Base-by-base conservation (phyloP, 1,140 invertebrate genomes). In the Tachypleus tridentatus region DNA sequence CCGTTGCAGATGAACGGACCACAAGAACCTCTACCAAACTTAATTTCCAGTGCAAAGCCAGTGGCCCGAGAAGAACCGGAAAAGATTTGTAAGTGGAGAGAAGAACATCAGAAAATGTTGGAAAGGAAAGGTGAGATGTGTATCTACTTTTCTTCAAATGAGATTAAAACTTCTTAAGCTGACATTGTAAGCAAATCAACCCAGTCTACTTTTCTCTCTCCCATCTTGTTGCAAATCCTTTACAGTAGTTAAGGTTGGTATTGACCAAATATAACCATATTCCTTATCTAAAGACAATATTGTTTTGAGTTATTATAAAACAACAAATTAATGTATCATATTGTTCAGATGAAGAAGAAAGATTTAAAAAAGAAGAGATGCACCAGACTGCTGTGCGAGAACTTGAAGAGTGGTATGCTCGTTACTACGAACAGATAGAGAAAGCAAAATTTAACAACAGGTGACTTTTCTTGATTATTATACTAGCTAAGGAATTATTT, bases 381-480 rank as follows among this genome's bases (percentile, higher is more conserved):
- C 80, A 84, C 67, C 85, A 87, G 77, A 82, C 86, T 66, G 91
- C 91, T 1, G 89, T 87, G 68, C 87, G 90, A 72, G 93, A 97
- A 79, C 78, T 97, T 49, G 91, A 94, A 75, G 93, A 98, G 73
- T 98, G 94, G 94, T 95, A 97, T 75, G 88, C 87, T 73, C 89
- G 93, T 74, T 91, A 97, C 74, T 86, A 87, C 63, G 93, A 97
- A 78, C 85, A 91, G 69, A 88, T 96, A 72, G 85, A 87, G 63
- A 96, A 96, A 79, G 94, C 92, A 11, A 92, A 93, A 80, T 85
- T 89, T 68, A 89, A 89, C 52, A 97, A 97, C 77, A 88, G 91
- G 91, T 94, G 29, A 29, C 29, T 29, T 29, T 29, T 29, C 29
- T 29, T n/a, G n/a, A n/a, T n/a, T 29, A 29, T 0, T 29, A 29